These are phyloP conservation scores for Standfussiana lucernea DNA, from an alignment of 2,888 invertebrate species.

Conservation along the genomic window DNA sequence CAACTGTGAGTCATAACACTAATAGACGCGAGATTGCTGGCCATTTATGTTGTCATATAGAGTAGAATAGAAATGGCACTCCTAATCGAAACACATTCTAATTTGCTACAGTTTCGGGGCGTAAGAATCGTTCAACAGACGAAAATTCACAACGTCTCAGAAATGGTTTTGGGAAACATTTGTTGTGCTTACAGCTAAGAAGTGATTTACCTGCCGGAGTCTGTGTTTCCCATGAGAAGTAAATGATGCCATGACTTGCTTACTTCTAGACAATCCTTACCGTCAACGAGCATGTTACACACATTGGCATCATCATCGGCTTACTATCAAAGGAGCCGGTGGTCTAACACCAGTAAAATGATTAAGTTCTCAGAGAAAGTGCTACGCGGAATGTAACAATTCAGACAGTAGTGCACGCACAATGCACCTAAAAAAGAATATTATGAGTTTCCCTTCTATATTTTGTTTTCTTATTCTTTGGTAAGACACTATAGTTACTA, in stretches of 20 bases:
- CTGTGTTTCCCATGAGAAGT: not conserved
- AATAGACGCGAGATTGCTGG: slow-evolving; percentile 40
- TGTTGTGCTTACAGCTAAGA: not conserved
- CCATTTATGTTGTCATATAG: slow-evolving; percentile 16
- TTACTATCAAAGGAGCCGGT: not conserved
- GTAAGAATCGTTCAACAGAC: not conserved
- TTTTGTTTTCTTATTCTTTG: slow-evolving; percentile 20
- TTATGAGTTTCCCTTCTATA: not conserved
- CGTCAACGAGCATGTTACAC: not conserved
- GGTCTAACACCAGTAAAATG: not conserved
- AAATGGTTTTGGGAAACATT: not conserved
- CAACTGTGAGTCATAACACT: slow-evolving; percentile 46
- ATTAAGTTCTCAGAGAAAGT: not conserved
- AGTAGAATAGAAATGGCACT: not conserved
- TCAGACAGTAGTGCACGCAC: not conserved
- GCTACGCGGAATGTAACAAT: not conserved
- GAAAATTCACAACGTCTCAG: not conserved
- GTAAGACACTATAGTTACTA: not conserved
- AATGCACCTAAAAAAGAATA: not conserved
- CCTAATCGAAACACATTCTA: not conserved
- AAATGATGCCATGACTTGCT: no score
- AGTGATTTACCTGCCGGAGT: not conserved
- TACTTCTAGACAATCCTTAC: not conserved
- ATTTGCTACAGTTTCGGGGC: not conserved
- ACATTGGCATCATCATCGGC: not conserved